phyloP scores from a whole-genome alignment of 2,797 vertebrate genomes.

The Sarcoramphus papa region DNA sequence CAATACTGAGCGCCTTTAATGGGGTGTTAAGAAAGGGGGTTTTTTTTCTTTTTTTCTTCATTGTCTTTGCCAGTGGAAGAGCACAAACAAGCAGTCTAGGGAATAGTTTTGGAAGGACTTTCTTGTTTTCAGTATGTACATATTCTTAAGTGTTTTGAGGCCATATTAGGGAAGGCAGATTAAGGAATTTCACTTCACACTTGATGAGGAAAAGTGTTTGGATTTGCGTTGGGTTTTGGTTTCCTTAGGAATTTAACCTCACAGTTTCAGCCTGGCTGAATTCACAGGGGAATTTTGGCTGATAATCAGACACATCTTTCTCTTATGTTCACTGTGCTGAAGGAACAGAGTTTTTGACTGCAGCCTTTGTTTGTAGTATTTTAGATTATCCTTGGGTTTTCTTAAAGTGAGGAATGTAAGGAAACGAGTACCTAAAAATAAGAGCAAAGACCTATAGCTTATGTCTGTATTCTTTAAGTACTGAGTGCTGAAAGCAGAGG shows the following conservation, averaged over 20 bases:
- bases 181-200: neutral
- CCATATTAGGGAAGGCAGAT: neutral
- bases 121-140: neutral
- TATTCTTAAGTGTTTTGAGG: neutral
- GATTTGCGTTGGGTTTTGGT: neutral
- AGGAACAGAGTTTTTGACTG: neutral
- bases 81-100: neutral
- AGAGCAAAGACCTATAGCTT: neutral
- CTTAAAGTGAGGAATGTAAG: neutral
- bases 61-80: neutral
- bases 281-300: neutral
- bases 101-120: neutral
- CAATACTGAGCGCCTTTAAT: neutral
- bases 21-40: fast-evolving
- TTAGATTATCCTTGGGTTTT: neutral
- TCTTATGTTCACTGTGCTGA: neutral
- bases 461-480: neutral
- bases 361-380: neutral
- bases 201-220: neutral
- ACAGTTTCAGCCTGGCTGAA: neutral
- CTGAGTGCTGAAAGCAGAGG: neutral
- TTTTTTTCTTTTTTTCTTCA: neutral
- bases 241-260: neutral
- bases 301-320: neutral
- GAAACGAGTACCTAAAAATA: neutral